Evolutionary conservation across 2,888 invertebrate genomes (phyloP).

Genomic region (Conus canariensis): DNA sequence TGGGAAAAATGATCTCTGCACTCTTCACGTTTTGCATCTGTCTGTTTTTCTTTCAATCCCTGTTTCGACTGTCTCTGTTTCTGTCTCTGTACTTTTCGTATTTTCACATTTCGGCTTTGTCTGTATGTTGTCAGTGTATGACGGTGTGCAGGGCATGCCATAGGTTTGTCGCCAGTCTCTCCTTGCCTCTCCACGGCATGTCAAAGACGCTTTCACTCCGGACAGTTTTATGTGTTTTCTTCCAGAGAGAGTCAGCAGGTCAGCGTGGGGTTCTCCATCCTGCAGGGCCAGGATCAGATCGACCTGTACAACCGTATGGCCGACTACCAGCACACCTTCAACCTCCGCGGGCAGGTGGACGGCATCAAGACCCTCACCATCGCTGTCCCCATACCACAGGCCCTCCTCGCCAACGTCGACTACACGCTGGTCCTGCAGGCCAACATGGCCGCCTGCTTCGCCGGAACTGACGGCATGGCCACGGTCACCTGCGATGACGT

Average conservation of each 20-base stretch:
- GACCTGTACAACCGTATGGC: constrained; percentile 34
- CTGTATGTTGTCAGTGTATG: constrained; percentile 5
- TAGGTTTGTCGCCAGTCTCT: background rate
- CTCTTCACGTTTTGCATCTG: too few species aligned
- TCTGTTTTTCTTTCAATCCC: too few species aligned
- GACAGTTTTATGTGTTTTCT: background rate
- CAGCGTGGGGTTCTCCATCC: constrained; percentile 25
- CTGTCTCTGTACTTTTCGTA: background rate
- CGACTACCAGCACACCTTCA: constrained; percentile 18
- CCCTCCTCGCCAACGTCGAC: background rate
- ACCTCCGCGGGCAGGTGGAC: background rate
- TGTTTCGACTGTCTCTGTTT: too few species aligned
- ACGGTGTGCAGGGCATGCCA: background rate
- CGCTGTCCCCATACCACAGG: background rate
- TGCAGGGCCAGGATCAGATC: constrained; percentile 1
- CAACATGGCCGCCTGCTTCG: constrained; percentile 37
- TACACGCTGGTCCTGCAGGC: constrained; percentile 38
- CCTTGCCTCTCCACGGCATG: background rate
- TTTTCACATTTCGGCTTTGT: background rate
- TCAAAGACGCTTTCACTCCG: background rate
- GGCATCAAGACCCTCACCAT: constrained; percentile 10
- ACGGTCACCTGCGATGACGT: constrained; percentile 36
- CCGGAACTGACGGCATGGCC: constrained; percentile 35
- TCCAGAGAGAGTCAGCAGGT: constrained; percentile 17
- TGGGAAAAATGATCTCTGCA: too few species aligned